These are phyloP conservation scores for Listronotus bonariensis DNA, from an alignment of 1,140 invertebrate genomes.

Conservation along the genomic window DNA sequence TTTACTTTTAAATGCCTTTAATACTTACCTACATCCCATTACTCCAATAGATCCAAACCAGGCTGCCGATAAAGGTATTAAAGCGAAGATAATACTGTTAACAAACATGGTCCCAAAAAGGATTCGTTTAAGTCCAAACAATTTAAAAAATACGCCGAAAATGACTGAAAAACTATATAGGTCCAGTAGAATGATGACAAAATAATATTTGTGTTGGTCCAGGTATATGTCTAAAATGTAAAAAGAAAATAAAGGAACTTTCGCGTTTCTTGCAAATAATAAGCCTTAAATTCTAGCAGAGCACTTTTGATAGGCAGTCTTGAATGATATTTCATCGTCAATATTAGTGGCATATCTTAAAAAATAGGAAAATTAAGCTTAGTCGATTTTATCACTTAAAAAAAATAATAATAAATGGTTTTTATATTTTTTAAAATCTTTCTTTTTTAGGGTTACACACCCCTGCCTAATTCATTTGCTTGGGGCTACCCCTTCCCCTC, in stretches of 20 bases:
- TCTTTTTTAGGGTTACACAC: no score
- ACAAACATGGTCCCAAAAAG: constrained; percentile 21
- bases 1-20: no score
- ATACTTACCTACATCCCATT: constrained; percentile 55
- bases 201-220: constrained; percentile 56
- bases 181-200: constrained; percentile 30
- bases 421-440: no score
- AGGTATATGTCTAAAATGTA: constrained; percentile 46
- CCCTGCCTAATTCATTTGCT: no score
- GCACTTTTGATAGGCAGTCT: no score
- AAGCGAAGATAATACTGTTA: constrained; percentile 22
- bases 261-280: no score
- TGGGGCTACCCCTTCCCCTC: no score
- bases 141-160: constrained; percentile 32
- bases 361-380: no score
- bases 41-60: constrained; percentile 49
- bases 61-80: constrained; percentile 24
- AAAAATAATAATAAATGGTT: no score
- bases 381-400: no score
- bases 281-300: no score
- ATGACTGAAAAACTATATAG: constrained; percentile 29
- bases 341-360: no score
- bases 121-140: constrained; percentile 16
- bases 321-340: neutral
- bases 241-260: neutral